Base-by-base conservation (phyloP, 2,797 vertebrate species). In the Buphagus erythrorhynchus region DNA sequence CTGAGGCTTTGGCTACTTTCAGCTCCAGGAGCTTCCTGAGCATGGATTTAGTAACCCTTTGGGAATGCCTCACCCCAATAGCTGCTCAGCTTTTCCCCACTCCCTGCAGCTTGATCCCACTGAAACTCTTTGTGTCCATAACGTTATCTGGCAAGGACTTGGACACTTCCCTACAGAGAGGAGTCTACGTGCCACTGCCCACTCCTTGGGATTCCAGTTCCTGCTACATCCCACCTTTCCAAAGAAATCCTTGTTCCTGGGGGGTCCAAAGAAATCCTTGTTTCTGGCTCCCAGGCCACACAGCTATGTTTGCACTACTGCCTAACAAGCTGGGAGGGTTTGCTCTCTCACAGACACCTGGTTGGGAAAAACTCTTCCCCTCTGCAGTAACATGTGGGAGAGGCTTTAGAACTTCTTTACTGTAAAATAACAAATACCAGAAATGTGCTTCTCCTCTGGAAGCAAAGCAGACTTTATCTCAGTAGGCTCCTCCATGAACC, bases 101-200 rank as follows among this genome's bases (percentile, higher is more conserved):
- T 9, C 13, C 12, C 46, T 16, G 12, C 18, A 67, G n/a, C 28
- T 12, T 3, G 57, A 91, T 65, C 46, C 67, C n/a, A 52, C 62
- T 62, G 49, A 62, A 88, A 76, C 13, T 61, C 62, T 33, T 29
- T 55, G 26, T 3, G 6, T 28, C 26, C 61, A 9, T 18, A 57
- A 22, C 26, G 4, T 13, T 33, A 48, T 7, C 46, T 66, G 68
- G 61, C n/a, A 36, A 26, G 20, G 46, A 76, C 13, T 4, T 0
- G 0, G 1, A 38, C 9, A 38, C 1, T 5, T 58, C 52, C 52
- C 61, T 16, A 4, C 2, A 1, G 7, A 52, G 26, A 12, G 31
- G 21, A 51, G 31, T 2, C 33, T 14, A 8, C 0, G 0, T 61
- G 79, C 35, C 6, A 0, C 59, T 54, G 55, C 43, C 21, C 3